Percentiles rank a stretch among this genome's conserved stretches.
Evolutionary conservation across 1,140 invertebrate genomes (phyloP).

Genomic region (Lineus longissimus): DNA sequence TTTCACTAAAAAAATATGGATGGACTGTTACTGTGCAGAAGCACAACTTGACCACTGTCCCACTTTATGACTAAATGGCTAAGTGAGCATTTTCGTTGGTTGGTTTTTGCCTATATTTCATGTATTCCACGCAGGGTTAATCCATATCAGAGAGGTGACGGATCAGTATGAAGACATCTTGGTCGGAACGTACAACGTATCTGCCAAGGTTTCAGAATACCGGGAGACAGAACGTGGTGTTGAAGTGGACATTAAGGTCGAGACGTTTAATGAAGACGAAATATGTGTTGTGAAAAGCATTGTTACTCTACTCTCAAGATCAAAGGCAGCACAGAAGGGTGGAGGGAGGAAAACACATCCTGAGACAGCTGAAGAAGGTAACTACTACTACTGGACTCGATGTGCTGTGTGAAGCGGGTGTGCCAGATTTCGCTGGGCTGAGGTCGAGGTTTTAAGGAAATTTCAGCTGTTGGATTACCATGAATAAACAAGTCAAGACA

Average conservation of each 20-base stretch:
- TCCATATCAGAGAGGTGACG: conserved; percentile 22
- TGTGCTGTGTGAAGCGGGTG: too few relatives aligned
- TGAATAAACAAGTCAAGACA: too few relatives aligned
- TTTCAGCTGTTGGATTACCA: too few relatives aligned
- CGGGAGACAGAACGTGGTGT: conserved; percentile 18
- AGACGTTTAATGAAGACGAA: neutral
- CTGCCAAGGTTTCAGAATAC: conserved; percentile 13
- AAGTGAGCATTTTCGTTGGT: too few relatives aligned
- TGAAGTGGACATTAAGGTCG: conserved; percentile 16
- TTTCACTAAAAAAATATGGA: too few relatives aligned
- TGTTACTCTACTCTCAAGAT: conserved; percentile 19
- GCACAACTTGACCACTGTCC: too few relatives aligned
- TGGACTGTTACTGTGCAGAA: too few relatives aligned
- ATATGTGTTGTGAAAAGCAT: conserved; percentile 21
- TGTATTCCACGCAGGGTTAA: conserved; percentile 25
- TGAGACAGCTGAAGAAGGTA: neutral
- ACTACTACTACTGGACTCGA: too few relatives aligned
- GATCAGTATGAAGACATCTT: conserved; percentile 15
- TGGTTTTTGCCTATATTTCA: too few relatives aligned
- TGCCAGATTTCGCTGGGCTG: too few relatives aligned
- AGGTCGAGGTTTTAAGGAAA: too few relatives aligned
- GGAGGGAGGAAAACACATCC: neutral
- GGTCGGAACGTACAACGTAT: conserved; percentile 6
- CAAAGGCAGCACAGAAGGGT: conserved; percentile 1
- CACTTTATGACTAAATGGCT: too few relatives aligned